phyloP scores from a whole-genome alignment of 2,888 invertebrate genomes.

The Rhorus exstirpatorius region DNA sequence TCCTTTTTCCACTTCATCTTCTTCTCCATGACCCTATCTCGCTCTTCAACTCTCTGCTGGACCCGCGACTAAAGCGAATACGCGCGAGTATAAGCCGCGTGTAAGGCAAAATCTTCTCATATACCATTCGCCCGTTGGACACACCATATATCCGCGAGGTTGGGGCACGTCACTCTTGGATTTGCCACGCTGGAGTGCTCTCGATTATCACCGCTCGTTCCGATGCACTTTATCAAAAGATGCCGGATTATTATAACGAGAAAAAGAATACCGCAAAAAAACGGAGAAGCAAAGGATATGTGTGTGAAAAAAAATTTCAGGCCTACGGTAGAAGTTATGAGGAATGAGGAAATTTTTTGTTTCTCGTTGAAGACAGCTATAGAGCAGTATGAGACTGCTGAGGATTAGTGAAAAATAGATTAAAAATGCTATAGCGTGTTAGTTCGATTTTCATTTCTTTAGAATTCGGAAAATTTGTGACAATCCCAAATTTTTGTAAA shows the following conservation, averaged over 20 bases:
- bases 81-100: constrained; percentile 55
- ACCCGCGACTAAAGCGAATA: constrained; percentile 58
- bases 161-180: constrained; percentile 56
- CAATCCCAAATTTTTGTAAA: too few species aligned
- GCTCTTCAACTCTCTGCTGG: constrained; percentile 30
- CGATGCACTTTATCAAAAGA: constrained; percentile 68
- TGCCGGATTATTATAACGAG: constrained; percentile 49
- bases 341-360: constrained; percentile 1
- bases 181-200: constrained; percentile 61
- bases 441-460: too few species aligned
- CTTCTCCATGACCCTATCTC: constrained; percentile 26
- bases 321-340: not conserved
- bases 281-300: not conserved
- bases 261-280: constrained; percentile 57
- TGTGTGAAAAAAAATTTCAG: not conserved
- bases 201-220: constrained; percentile 67
- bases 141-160: constrained; percentile 57
- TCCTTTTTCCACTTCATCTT: constrained; percentile 25
- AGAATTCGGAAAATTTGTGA: too few species aligned
- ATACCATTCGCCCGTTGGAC: constrained; percentile 28
- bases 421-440: too few species aligned
- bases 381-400: too few species aligned
- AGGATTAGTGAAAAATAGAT: too few species aligned
- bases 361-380: too few species aligned
- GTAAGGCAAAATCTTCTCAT: constrained; percentile 25